Base-by-base conservation (phyloP, 2,113 vertebrate genomes). In the Prunella fulvescens region DNA sequence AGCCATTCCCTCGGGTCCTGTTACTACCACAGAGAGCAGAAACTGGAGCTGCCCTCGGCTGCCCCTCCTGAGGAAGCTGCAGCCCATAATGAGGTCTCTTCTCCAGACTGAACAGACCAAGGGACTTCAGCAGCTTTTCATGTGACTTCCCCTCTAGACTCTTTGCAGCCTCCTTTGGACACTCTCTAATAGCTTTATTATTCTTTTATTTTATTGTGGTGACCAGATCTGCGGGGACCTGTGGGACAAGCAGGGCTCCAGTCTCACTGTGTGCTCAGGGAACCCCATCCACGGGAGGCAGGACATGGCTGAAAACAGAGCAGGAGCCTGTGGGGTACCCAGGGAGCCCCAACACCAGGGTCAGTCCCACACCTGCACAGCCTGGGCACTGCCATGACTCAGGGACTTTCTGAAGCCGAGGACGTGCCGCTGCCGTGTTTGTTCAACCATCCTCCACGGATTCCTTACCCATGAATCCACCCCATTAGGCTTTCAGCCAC, bases 391-490 rank as follows among this genome's bases (percentile, higher is more conserved):
- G 6, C 54, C 1, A 2, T 95, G 96, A 95, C 70, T 88, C 95
- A 88, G 65, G 37, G 42, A 77, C 60, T 92, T 82, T 71, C 50
- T 88, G 61, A 71, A 60, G 72, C 26, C 1, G 1, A 50, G 54
- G 81, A 76, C 57, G 26, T 84, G 58, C 61, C 1, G 0, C 69
- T 0, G 2, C 77, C 4, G 9, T 66, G 94, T 92, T 95, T 94
- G 51, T 65, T 82, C 80, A 94, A n/a, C 62, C 7, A 5, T 23
- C 42, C 62, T 53, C 4, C 7, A 33, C 17, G 50, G 67, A 93
- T 96, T 83, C 93, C 88, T 96, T 58, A 80, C 77, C 44, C 3
- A 3, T 96, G 95, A 96, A 81, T 91, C 62, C 72, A 39, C 39
- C 58, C 35, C 42, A 73, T 89, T 65, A 86, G 81, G 54, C 83